A percentile compares a stretch with the other conserved stretches of the same genome.
These are phyloP conservation scores for Cataglyphis albicans DNA, from an alignment of 2,888 invertebrate species.

Conservation along the genomic window DNA sequence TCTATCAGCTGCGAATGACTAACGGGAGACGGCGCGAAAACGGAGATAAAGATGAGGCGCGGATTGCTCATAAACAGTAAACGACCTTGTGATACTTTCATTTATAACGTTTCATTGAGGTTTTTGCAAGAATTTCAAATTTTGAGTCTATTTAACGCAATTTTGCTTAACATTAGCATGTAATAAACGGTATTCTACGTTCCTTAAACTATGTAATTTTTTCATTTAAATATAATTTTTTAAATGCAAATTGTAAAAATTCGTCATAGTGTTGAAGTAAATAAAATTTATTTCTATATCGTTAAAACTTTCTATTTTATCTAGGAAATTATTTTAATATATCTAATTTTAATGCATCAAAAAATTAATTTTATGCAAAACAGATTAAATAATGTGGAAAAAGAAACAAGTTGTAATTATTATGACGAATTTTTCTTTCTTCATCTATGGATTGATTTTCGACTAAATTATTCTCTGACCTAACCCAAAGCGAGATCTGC, in stretches of 20 bases:
- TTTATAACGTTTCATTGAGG: conserved; percentile 34
- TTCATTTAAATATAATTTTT: conserved; percentile 6
- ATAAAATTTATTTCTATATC: background rate
- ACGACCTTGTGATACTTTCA: conserved; percentile 53
- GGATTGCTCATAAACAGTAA: conserved; percentile 37
- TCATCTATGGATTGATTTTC: background rate
- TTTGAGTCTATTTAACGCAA: background rate
- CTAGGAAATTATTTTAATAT: background rate
- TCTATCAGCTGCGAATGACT: conserved; percentile 52
- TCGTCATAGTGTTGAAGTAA: background rate
- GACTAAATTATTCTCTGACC: conserved; percentile 24
- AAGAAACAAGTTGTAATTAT: background rate
- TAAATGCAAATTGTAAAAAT: background rate
- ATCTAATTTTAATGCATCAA: background rate
- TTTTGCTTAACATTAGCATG: background rate
- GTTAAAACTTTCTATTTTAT: background rate
- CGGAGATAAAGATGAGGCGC: conserved; percentile 41
- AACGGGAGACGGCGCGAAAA: conserved; percentile 37
- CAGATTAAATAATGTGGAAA: background rate
- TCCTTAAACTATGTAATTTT: background rate
- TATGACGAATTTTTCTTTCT: background rate
- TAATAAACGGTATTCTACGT: background rate
- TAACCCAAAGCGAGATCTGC: conserved; percentile 37
- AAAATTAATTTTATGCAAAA: background rate
- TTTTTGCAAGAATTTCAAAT: conserved; percentile 4